phyloP scores from a whole-genome alignment of 2,113 vertebrate species.

The Alexandromys fortis region DNA sequence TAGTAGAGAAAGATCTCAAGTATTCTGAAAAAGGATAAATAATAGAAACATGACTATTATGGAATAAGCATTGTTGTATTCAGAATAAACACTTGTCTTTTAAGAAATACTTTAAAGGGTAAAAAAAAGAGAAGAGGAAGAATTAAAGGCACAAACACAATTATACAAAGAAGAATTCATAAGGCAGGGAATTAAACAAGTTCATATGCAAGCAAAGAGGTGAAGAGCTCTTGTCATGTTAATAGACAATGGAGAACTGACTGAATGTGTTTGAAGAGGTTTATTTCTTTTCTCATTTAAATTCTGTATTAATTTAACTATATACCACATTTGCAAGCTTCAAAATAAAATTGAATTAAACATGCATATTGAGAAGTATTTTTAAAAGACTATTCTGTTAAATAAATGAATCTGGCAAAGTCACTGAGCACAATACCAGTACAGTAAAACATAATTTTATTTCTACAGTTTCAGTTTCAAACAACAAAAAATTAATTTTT shows the following conservation, averaged over 20 bases:
- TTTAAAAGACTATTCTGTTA: neutral
- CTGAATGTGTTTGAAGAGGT: neutral
- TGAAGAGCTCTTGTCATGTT: neutral
- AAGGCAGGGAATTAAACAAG: neutral
- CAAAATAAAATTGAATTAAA: neutral
- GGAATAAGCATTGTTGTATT: neutral
- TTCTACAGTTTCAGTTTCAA: neutral
- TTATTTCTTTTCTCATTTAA: neutral
- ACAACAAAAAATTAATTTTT: constrained; percentile 2
- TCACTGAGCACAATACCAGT: neutral
- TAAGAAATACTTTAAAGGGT: neutral
- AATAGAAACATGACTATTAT: neutral
- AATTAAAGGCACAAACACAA: neutral
- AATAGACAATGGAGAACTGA: neutral
- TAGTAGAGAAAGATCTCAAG: neutral
- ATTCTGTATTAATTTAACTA: neutral
- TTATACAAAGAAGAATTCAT: neutral
- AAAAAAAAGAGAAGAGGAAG: neutral
- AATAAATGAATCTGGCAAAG: neutral
- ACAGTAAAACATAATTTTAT: neutral
- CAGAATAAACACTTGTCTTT: neutral
- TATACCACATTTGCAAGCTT: neutral
- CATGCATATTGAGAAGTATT: neutral
- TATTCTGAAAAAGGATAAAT: neutral
- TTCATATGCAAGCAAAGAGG: neutral